Evolutionary conservation across 2,888 invertebrate genomes (phyloP).

Genomic region (Trichogramma evanescens): DNA sequence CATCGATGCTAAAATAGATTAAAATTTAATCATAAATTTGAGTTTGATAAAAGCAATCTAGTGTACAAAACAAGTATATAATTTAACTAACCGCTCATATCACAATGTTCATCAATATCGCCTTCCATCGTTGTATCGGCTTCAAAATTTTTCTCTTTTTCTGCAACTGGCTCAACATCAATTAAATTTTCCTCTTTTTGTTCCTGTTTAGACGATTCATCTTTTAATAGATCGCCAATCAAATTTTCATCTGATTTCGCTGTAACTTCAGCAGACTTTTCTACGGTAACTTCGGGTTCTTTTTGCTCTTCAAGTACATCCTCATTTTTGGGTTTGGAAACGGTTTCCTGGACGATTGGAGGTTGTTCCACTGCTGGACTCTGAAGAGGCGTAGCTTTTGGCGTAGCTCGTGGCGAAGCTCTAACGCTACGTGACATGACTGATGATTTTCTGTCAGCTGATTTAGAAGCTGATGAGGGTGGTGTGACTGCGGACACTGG

Average conservation of each 20-base stretch:
- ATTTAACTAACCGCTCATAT: constrained; percentile 53
- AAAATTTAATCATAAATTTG: neutral
- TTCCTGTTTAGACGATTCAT: no score
- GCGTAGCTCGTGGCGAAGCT: constrained; percentile 48
- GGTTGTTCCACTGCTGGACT: constrained; percentile 49
- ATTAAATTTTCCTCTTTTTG: neutral
- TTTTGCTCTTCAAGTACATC: neutral
- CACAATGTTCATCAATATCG: constrained; percentile 49
- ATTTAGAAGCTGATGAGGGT: constrained; percentile 17
- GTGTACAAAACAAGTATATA: neutral
- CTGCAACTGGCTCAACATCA: constrained; percentile 5
- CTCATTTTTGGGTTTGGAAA: constrained; percentile 11
- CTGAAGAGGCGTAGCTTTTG: constrained; percentile 53
- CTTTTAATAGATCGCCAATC: no score
- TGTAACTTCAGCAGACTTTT: neutral
- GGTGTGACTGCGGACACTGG: constrained; percentile 28
- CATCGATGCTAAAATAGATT: constrained; percentile 52
- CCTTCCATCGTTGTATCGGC: constrained; percentile 33
- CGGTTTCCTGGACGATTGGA: constrained; percentile 6
- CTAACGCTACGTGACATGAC: constrained; percentile 38
- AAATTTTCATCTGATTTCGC: neutral
- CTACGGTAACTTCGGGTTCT: neutral
- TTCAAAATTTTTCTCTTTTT: constrained; percentile 39
- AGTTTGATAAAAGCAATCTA: neutral
- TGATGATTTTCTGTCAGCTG: constrained; percentile 24